These are phyloP conservation scores for Adelognathus sp. DNA, from an alignment of 2,888 invertebrate species.

Conservation along the genomic window DNA sequence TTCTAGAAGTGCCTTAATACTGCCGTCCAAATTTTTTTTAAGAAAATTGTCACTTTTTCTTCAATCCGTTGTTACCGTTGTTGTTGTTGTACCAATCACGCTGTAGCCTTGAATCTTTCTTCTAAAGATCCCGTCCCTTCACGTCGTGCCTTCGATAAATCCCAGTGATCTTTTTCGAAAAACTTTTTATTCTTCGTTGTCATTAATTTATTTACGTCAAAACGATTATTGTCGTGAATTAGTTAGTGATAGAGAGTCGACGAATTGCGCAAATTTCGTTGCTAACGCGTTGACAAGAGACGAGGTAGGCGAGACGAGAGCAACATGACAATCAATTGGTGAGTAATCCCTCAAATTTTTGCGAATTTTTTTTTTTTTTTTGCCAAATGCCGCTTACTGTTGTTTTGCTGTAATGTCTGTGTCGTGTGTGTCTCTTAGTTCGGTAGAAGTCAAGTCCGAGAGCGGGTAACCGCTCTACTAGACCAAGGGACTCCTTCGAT, in stretches of 20 bases:
- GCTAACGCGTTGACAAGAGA: conserved; percentile 28
- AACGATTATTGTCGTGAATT: conserved; percentile 24
- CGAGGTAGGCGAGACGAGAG: conserved; percentile 38
- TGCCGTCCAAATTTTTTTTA: conserved; percentile 68
- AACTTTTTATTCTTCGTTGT: neutral
- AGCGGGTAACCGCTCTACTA: too few relatives aligned
- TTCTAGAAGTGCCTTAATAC: conserved; percentile 71
- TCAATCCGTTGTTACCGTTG: neutral
- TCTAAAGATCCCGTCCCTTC: conserved; percentile 44
- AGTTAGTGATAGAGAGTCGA: neutral
- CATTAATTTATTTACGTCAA: neutral
- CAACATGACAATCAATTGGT: conserved; percentile 60
- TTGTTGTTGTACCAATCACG: conserved; percentile 49
- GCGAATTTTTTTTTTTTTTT: conserved; percentile 2
- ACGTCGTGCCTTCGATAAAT: conserved; percentile 52
- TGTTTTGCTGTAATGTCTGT: neutral
- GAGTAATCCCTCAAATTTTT: conserved; percentile 36
- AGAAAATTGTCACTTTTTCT: conserved; percentile 4
- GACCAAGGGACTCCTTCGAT: too few relatives aligned
- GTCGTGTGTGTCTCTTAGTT: conserved; percentile 8
- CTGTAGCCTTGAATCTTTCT: conserved; percentile 59
- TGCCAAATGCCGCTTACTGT: neutral
- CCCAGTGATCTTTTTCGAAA: conserved; percentile 37
- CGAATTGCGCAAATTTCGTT: neutral
- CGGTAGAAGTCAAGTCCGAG: neutral